A percentile compares a stretch with the other conserved stretches of the same genome.
Evolutionary conservation across 2,888 invertebrate genomes (phyloP).

Genomic region (Troides helena): DNA sequence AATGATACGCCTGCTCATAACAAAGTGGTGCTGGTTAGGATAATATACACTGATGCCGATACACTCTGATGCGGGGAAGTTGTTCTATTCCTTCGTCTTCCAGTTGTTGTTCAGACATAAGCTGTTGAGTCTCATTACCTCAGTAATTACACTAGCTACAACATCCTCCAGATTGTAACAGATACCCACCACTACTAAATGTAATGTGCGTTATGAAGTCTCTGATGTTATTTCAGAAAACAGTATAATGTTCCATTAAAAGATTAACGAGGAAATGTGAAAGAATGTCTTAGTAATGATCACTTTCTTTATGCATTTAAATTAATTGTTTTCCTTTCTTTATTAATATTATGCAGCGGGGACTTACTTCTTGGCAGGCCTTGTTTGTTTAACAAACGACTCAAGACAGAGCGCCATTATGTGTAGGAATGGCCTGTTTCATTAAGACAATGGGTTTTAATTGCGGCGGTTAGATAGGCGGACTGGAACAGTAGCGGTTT

Average conservation of each 20-base stretch:
- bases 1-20: too few relatives aligned
- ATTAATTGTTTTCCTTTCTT: conserved; percentile 3
- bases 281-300: neutral
- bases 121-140: too few relatives aligned
- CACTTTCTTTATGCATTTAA: neutral
- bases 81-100: too few relatives aligned
- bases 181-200: too few relatives aligned
- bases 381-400: conserved; percentile 47
- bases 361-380: conserved; percentile 14
- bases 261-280: neutral
- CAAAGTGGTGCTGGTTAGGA: too few relatives aligned
- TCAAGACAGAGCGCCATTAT: conserved; percentile 51
- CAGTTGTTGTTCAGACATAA: too few relatives aligned
- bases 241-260: neutral
- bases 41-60: too few relatives aligned
- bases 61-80: too few relatives aligned
- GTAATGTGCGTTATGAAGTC: too few relatives aligned
- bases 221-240: too few relatives aligned
- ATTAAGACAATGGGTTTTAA: conserved; percentile 76
- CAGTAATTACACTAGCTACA: too few relatives aligned
- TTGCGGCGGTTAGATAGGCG: conserved; percentile 68
- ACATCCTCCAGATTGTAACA: too few relatives aligned
- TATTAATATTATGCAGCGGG: conserved; percentile 2
- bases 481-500: conserved; percentile 44
- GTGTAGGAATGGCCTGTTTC: conserved; percentile 68